Evolutionary conservation across 2,888 invertebrate species (phyloP), one percentile per base, ranked within the genome.

Genomic region (Papilio protenor): DNA sequence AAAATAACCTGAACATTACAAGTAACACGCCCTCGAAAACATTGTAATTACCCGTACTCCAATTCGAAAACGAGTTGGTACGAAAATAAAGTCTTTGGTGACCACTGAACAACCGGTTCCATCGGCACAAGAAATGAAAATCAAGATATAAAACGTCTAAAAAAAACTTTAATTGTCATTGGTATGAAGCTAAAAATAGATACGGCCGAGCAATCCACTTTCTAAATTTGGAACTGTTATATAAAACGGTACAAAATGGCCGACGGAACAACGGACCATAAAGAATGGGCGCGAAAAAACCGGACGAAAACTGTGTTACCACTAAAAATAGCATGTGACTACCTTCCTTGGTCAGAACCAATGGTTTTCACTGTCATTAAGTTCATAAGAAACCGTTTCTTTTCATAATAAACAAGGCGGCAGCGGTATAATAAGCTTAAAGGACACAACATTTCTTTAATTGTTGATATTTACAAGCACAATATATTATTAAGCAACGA

Each of bases 201-300:
- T 6, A 47, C 18, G n/a, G 69, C n/a, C 45, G 47, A 27, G 27
- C 23, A n/a, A 16, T 18, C 45, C 21, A 27, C 71, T 71, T 71
- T 71, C 71, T 71, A 49, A 71, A 71, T 71, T 71, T 71, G 71
- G 71, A 47, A 49, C 40, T 47, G 71, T 23, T n/a, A 55, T 16
- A 61, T 27, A 27, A 27, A 61, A 61, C 61, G 61, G 61, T 61
- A 61, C 61, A 27, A 70, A n/a, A 27, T 33, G 61, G 70, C 47
- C 23, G 23, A 21, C 69, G 45, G 16, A 69, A 69, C 40, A 69
- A 69, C 40, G 11, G 47, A 23, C 70, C 70, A 70, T 70, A 70
- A 70, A 70, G 70, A 70, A 70, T n/a, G 70, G 49, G 47, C 45
- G 70, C 70, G 70, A 70, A 70, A 70, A 70, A 70, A 70, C 70